These are phyloP conservation scores for Sapayoa aenigma DNA, from an alignment of 2,113 vertebrate species.

Conservation along the genomic window DNA sequence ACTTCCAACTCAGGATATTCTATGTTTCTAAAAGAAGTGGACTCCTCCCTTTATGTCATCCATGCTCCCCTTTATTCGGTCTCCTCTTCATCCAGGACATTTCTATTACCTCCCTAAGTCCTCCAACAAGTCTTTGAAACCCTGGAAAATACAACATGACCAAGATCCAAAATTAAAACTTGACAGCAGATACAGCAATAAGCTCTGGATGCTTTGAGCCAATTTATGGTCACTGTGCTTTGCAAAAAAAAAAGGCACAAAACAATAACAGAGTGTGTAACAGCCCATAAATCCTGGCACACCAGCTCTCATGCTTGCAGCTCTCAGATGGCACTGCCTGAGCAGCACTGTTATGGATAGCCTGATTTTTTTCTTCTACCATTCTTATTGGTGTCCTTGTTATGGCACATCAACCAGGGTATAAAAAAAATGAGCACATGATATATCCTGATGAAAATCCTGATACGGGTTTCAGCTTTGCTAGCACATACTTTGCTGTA, in stretches of 20 bases:
- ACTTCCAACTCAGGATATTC: not conserved
- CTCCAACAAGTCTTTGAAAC: not conserved
- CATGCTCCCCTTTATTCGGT: not conserved
- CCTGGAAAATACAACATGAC: not conserved
- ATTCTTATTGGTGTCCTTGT: not conserved
- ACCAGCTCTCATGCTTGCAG: not conserved
- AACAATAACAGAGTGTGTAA: not conserved
- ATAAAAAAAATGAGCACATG: not conserved
- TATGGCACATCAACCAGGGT: not conserved
- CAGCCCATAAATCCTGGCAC: not conserved
- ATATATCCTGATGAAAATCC: not conserved
- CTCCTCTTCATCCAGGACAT: not conserved
- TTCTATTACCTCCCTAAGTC: not conserved
- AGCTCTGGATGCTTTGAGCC: not conserved
- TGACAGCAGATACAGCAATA: not conserved
- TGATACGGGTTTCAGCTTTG: not conserved
- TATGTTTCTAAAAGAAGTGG: not conserved
- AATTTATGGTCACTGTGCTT: not conserved
- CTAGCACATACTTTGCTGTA: fast-evolving
- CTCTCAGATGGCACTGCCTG: not conserved
- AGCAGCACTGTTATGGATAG: not conserved
- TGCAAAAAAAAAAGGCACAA: not conserved
- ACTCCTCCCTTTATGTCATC: not conserved
- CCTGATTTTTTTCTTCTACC: not conserved
- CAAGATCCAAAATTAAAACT: slow-evolving; percentile 4